Conservation (phyloP, 2,888 invertebrate species). For the Leptinotarsa juncta region DNA sequence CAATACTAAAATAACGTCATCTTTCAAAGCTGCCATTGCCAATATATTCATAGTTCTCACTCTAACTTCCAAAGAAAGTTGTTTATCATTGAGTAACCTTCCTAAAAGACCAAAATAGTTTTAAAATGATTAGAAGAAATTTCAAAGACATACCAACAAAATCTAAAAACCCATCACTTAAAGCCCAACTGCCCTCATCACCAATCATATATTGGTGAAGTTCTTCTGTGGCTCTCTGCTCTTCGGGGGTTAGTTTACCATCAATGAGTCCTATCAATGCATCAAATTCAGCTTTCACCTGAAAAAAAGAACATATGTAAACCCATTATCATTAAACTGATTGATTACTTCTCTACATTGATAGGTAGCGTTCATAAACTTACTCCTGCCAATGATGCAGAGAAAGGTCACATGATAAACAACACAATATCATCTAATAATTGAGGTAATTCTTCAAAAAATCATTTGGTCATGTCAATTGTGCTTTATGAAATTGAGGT, state of each 20-base stretch:
- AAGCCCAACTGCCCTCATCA: conserved; percentile 92
- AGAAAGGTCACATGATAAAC: too few species aligned
- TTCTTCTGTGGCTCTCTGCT: conserved; percentile 82
- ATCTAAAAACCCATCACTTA: conserved; percentile 87
- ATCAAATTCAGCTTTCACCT: conserved; percentile 82
- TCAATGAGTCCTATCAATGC: conserved; percentile 76
- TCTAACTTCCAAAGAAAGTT: conserved; percentile 72
- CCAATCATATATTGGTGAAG: conserved; percentile 88
- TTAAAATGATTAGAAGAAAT: neutral
- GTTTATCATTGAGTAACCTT: conserved; percentile 73
- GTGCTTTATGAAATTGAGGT: too few species aligned
- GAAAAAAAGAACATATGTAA: conserved; percentile 42
- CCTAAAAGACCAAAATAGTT: conserved; percentile 61
- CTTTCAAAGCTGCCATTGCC: conserved; percentile 83
- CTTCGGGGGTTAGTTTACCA: conserved; percentile 79
- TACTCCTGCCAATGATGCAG: too few species aligned
- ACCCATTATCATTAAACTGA: neutral
- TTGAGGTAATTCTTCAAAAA: neutral
- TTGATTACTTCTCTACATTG: too few species aligned
- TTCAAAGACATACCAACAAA: conserved; percentile 75
- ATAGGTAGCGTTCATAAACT: too few species aligned
- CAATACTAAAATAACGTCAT: conserved; percentile 88
- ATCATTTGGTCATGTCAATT: too few species aligned
- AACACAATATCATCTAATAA: too few species aligned
- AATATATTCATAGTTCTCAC: conserved; percentile 78